Evolutionary conservation across 1,140 invertebrate genomes (phyloP).

Genomic region (Holcopasites calliopsidis): DNA sequence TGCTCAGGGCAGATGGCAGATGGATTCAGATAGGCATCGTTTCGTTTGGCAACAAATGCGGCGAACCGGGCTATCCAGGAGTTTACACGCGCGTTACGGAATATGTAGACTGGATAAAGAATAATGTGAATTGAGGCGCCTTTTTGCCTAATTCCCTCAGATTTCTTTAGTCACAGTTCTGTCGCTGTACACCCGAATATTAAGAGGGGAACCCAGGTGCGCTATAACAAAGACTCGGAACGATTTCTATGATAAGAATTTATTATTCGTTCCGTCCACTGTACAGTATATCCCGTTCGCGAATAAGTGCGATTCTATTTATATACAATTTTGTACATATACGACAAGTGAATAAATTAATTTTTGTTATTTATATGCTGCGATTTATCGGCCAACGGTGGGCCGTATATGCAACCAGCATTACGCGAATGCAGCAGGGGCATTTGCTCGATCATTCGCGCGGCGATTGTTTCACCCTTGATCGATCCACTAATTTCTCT

Average conservation of each 20-base stretch:
- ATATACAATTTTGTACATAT: slow-evolving; percentile 10
- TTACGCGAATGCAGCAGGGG: not conserved
- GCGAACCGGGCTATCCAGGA: slow-evolving; percentile 91
- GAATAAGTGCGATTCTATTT: not conserved
- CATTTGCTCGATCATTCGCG: not conserved
- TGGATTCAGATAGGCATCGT: slow-evolving; percentile 95
- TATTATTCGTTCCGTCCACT: too few species aligned
- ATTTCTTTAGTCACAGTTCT: not conserved
- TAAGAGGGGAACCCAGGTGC: too few species aligned
- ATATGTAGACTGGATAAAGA: slow-evolving; percentile 83
- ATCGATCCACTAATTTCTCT: not conserved
- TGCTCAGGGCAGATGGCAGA: slow-evolving; percentile 86
- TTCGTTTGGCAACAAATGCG: slow-evolving; percentile 95
- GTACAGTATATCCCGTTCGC: too few species aligned
- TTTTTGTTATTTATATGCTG: slow-evolving; percentile 9
- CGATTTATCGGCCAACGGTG: too few species aligned
- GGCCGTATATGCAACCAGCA: too few species aligned
- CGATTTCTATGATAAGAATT: too few species aligned
- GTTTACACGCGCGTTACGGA: slow-evolving; percentile 87
- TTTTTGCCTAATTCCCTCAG: not conserved
- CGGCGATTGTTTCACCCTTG: not conserved
- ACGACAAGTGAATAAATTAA: not conserved
- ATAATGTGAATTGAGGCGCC: slow-evolving; percentile 74
- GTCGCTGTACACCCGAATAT: not conserved
- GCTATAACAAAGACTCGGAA: too few species aligned